phyloP scores from a whole-genome alignment of 2,797 vertebrate genomes.

The Netta rufina region DNA sequence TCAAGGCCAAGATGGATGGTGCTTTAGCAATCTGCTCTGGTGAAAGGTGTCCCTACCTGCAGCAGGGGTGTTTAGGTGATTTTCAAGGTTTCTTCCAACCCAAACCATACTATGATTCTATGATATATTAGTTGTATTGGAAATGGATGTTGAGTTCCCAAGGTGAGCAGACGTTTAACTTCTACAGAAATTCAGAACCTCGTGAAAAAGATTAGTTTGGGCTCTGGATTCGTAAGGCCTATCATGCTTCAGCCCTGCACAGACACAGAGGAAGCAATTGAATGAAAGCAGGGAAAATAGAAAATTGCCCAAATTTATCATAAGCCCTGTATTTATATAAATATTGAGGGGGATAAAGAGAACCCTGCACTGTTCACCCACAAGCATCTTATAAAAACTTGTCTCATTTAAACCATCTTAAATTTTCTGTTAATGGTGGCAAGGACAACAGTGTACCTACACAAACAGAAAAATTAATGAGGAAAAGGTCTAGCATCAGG shows the following conservation, averaged over 20 bases:
- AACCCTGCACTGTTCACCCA: neutral
- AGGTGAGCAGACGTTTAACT: neutral
- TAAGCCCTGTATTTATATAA: neutral
- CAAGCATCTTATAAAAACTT: neutral
- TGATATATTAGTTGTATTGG: neutral
- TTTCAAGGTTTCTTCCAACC: neutral
- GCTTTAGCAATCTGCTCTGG: neutral
- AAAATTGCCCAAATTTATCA: neutral
- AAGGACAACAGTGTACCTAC: neutral
- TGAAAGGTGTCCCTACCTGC: neutral
- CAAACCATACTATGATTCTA: neutral
- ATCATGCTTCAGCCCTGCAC: neutral
- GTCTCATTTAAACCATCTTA: neutral
- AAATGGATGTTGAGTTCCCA: neutral
- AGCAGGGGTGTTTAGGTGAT: neutral
- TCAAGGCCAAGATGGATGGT: neutral
- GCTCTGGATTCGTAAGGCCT: neutral
- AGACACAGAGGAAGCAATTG: neutral
- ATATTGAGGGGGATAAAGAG: neutral
- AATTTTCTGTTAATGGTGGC: neutral
- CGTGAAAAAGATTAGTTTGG: neutral
- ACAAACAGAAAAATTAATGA: constrained; percentile 23
- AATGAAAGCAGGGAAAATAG: neutral
- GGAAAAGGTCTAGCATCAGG: constrained; percentile 7
- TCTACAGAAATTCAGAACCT: neutral